Percentiles rank a stretch among this genome's conserved stretches.
Evolutionary conservation across 1,140 invertebrate genomes (phyloP).

Genomic region (Habropoda laboriosa): DNA sequence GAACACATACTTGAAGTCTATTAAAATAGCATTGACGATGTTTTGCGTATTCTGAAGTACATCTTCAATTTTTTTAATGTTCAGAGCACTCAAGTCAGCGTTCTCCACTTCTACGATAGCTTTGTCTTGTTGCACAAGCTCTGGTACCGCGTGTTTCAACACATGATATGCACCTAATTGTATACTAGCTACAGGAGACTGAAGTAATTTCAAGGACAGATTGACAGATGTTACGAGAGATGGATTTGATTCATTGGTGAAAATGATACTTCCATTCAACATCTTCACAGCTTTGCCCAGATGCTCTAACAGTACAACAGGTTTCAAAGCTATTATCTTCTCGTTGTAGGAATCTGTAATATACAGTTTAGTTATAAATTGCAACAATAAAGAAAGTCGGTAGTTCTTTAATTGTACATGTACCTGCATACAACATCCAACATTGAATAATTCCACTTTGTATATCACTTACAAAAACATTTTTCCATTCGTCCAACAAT

Average conservation of each 20-base stretch:
- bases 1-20: conserved; percentile 82
- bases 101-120: conserved; percentile 73
- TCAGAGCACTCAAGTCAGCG: conserved; percentile 76
- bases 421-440: conserved; percentile 80
- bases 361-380: conserved; percentile 28
- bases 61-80: conserved; percentile 81
- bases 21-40: conserved; percentile 82
- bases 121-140: conserved; percentile 79
- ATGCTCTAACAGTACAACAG: conserved; percentile 67
- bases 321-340: conserved; percentile 57
- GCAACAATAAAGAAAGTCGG: conserved; percentile 1
- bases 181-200: conserved; percentile 74
- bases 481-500: conserved; percentile 84
- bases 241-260: conserved; percentile 47
- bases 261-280: conserved; percentile 70
- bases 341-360: conserved; percentile 67
- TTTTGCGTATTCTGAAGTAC: conserved; percentile 80
- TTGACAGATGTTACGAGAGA: conserved; percentile 41
- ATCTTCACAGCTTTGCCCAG: conserved; percentile 73
- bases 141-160: conserved; percentile 74
- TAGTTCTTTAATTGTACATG: conserved; percentile 34
- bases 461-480: conserved; percentile 82
- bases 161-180: conserved; percentile 81
- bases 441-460: conserved; percentile 81
- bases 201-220: conserved; percentile 74